Evolutionary conservation across 2,797 vertebrate species (phyloP).

Genomic region (Micromesistius poutassou): DNA sequence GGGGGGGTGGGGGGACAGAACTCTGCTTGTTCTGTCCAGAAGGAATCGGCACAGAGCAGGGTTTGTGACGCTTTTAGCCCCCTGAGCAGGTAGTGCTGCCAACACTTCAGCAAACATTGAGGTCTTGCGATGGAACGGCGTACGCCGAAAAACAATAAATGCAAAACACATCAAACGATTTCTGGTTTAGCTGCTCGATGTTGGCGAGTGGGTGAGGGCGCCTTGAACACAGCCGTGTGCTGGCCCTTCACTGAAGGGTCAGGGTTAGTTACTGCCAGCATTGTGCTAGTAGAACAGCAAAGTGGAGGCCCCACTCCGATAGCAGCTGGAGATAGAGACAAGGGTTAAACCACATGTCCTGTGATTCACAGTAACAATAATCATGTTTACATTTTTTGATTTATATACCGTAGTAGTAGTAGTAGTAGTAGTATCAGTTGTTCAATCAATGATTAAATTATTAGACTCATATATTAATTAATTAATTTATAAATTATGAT

Average conservation of each 20-base stretch:
- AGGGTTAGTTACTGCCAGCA: background rate
- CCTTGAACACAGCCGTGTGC: background rate
- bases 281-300: background rate
- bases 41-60: slow-evolving; percentile 53
- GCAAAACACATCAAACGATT: slow-evolving; percentile 1
- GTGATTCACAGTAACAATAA: background rate
- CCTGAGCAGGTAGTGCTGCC: slow-evolving; percentile 19
- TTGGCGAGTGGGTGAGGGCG: background rate
- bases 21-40: slow-evolving; percentile 44
- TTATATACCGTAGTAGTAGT: background rate
- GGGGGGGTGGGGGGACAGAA: slow-evolving; percentile 48
- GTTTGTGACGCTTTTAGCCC: slow-evolving; percentile 50
- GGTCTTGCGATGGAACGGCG: slow-evolving; percentile 20
- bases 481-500: background rate
- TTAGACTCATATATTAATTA: background rate
- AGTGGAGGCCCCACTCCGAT: background rate
- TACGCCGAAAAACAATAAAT: slow-evolving; percentile 8
- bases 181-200: background rate
- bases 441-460: background rate
- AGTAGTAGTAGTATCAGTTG: background rate
- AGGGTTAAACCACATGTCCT: background rate
- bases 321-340: background rate
- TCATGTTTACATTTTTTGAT: background rate
- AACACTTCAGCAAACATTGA: slow-evolving; percentile 35
- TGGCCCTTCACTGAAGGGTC: background rate